A percentile compares a stretch with the other conserved stretches of the same genome.
These are phyloP conservation scores for Tyrannus savana DNA, from an alignment of 2,113 vertebrate species.

Conservation along the genomic window DNA sequence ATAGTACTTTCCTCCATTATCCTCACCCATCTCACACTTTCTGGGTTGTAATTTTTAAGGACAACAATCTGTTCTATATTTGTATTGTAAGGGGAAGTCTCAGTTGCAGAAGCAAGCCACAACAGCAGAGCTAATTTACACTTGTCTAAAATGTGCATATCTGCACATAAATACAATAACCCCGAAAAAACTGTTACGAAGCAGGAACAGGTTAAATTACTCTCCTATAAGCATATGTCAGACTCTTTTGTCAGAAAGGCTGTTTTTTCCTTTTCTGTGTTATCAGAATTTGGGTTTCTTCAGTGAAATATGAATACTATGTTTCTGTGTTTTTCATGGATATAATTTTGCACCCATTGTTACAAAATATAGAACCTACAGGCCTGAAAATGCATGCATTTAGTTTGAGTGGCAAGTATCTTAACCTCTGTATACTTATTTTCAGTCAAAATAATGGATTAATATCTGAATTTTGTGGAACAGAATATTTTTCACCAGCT, in stretches of 20 bases:
- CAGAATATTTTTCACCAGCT: not conserved
- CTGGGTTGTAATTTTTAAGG: not conserved
- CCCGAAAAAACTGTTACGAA: not conserved
- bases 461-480: not conserved
- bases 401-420: not conserved
- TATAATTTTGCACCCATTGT: not conserved
- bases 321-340: not conserved
- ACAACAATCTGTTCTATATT: not conserved
- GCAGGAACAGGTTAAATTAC: not conserved
- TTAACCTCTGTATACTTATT: not conserved
- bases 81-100: not conserved
- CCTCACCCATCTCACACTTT: not conserved
- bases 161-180: not conserved
- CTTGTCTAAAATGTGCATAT: not conserved
- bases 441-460: conserved; percentile 8
- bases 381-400: not conserved
- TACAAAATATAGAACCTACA: not conserved
- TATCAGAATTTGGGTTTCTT: not conserved
- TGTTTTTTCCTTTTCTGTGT: not conserved
- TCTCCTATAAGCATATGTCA: not conserved
- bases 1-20: not conserved
- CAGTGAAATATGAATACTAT: not conserved
- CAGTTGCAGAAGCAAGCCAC: not conserved
- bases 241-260: accelerated
- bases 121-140: not conserved